A percentile compares a stretch with the other conserved stretches of the same genome.
phyloP scores from a whole-genome alignment of 2,888 invertebrate species.

The Megaustenia siamemsis region DNA sequence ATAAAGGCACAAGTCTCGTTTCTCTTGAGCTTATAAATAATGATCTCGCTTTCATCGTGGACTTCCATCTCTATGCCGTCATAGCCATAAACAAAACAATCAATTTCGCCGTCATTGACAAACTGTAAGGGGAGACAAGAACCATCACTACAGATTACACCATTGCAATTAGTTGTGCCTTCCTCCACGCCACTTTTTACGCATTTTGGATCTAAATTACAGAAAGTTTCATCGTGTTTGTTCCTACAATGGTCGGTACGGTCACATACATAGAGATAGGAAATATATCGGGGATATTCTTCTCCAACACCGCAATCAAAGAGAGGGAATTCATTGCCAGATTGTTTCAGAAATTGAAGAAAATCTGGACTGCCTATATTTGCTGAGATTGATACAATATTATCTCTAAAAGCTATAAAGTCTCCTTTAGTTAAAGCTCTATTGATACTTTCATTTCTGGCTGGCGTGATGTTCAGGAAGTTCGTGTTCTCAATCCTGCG shows the following conservation, averaged over 20 bases:
- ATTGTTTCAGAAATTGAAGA: background rate
- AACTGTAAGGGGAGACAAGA: background rate
- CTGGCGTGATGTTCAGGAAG: too few species aligned
- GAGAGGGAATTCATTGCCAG: background rate
- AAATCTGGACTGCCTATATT: too few species aligned
- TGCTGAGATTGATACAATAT: too few species aligned
- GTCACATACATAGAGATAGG: slow-evolving; percentile 14
- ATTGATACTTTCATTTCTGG: too few species aligned
- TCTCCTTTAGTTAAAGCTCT: too few species aligned
- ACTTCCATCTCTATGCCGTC: too few species aligned
- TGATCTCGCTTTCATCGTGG: background rate
- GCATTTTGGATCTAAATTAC: background rate
- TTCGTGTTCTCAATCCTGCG: too few species aligned
- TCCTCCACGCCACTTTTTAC: slow-evolving; percentile 1
- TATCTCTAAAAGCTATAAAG: too few species aligned
- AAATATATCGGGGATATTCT: background rate
- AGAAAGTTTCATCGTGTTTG: background rate
- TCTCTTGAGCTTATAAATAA: too few species aligned
- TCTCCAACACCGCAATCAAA: background rate
- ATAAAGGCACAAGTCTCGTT: slow-evolving; percentile 14
- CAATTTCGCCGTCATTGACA: slow-evolving; percentile 20
- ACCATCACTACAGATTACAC: background rate
- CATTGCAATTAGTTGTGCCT: background rate
- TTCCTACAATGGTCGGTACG: background rate
- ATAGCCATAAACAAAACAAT: background rate